Percentiles rank a stretch among this genome's conserved stretches.
These are phyloP conservation scores for Vireo griseus DNA, from an alignment of 2,797 vertebrate genomes.

Conservation along the genomic window DNA sequence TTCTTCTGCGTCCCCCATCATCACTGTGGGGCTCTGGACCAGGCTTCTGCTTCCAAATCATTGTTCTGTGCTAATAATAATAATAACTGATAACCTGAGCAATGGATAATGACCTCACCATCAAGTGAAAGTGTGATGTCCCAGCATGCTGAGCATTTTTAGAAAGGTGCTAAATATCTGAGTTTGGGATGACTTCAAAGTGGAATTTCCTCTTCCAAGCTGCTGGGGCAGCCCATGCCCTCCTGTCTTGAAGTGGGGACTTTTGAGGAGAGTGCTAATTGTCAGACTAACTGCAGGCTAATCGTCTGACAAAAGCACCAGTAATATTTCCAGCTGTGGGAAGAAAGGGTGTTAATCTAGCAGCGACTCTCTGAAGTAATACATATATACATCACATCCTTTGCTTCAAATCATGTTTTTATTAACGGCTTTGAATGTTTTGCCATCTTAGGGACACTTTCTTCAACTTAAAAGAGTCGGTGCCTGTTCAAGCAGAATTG, in stretches of 20 bases:
- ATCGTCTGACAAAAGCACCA: background rate
- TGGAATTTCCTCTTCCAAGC: background rate
- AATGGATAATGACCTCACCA: background rate
- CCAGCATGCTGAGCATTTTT: background rate
- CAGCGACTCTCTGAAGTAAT: background rate
- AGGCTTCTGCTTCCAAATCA: background rate
- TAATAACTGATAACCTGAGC: background rate
- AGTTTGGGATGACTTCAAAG: background rate
- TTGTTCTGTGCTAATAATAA: background rate
- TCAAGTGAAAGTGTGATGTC: rapidly evolving
- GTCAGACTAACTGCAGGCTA: background rate
- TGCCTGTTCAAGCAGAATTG: background rate
- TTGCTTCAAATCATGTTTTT: background rate
- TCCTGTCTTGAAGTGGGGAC: background rate
- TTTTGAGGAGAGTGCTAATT: background rate
- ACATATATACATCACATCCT: background rate
- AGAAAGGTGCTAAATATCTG: background rate
- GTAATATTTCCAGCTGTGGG: background rate
- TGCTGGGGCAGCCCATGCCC: background rate
- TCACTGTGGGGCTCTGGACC: background rate
- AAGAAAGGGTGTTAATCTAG: background rate
- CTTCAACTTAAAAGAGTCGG: background rate
- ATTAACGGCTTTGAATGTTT: background rate
- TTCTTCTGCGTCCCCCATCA: background rate
- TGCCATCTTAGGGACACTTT: background rate